A percentile compares a stretch with the other conserved stretches of the same genome.
Evolutionary conservation across 2,888 invertebrate species (phyloP).

Genomic region (Hirtodrosophila duncani): DNA sequence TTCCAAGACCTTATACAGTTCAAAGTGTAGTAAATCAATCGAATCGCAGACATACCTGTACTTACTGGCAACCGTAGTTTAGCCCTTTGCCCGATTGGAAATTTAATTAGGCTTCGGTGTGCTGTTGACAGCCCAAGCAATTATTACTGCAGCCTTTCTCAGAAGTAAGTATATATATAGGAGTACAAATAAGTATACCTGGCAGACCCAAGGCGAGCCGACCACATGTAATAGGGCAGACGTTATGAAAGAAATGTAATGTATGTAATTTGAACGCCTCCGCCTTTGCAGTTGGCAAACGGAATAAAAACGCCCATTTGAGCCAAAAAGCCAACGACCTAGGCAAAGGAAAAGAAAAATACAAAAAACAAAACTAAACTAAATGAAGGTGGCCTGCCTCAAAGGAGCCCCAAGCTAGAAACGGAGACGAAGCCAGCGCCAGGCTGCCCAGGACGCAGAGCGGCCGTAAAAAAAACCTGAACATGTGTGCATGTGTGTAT

Average conservation of each 20-base stretch:
- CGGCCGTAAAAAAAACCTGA: slow-evolving; percentile 45
- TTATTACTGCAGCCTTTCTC: no score
- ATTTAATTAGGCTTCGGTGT: slow-evolving; percentile 62
- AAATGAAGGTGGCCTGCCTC: slow-evolving; percentile 38
- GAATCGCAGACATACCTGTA: no score
- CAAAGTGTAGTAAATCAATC: no score
- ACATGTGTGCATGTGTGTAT: not conserved
- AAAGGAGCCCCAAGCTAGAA: slow-evolving; percentile 28
- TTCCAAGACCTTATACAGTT: no score
- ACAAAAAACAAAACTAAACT: slow-evolving; percentile 23
- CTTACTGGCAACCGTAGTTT: slow-evolving; percentile 8
- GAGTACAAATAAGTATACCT: no score
- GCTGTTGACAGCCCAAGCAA: no score
- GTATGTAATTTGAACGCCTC: slow-evolving; percentile 69
- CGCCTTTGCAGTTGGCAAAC: slow-evolving; percentile 45
- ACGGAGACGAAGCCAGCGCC: slow-evolving; percentile 19
- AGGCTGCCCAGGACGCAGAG: slow-evolving; percentile 43
- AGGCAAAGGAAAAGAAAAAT: slow-evolving; percentile 14
- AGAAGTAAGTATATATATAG: no score
- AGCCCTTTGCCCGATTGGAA: slow-evolving; percentile 60
- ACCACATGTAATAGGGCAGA: not conserved
- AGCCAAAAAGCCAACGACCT: slow-evolving; percentile 68
- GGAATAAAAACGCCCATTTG: slow-evolving; percentile 67
- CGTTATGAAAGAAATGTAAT: slow-evolving; percentile 38
- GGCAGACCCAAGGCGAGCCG: slow-evolving; percentile 4